Base-by-base conservation (phyloP, 2,888 invertebrate species). In the Cerastis rubricosa region DNA sequence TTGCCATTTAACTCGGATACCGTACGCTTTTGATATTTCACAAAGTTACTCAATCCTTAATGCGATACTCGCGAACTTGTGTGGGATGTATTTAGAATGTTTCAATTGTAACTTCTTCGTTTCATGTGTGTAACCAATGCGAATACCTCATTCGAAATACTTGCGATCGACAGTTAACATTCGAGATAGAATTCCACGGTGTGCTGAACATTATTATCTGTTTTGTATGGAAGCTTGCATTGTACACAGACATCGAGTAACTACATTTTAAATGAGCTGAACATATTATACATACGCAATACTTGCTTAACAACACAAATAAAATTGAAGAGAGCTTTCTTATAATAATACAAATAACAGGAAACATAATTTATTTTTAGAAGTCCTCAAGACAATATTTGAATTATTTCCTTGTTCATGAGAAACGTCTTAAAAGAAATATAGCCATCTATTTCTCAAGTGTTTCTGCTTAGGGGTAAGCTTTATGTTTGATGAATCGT, bases 21-120 rank as follows among this genome's bases (percentile, higher is more conserved):
- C 87, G 85, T 87, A 89, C 87, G 88, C 88, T 90, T 84, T 90
- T 92, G 91, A 91, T 92, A 92, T 92, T 92, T 91, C 88, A 83
- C 88, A 87, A 81, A 90, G 90, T 91, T 92, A 87, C 90, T 74
- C 85, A 88, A 87, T 89, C 84, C 89, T 89, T 91, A 90, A 90
- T 90, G 88, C 90, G 89, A 88, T 91, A 87, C 85, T 81, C 69
- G 76, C 59, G 70, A 85, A 81, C 74, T 89, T 82, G 78, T 81
- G 82, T 85, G 80, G 78, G 74, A 76, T 81, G 85, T 85, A 85
- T 85, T 86, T 86, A 86, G 83, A 87, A 86, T 88, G 89, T 85
- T 87, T 87, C 90, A 89, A 90, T 89, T 89, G 88, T 88, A 88
- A 88, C 85, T 88, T 90, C 87, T 87, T 85, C 86, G 85, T 83